A percentile compares a stretch with the other conserved stretches of the same genome.
phyloP scores from a whole-genome alignment of 2,113 vertebrate species.

The Lampris incognitus region DNA sequence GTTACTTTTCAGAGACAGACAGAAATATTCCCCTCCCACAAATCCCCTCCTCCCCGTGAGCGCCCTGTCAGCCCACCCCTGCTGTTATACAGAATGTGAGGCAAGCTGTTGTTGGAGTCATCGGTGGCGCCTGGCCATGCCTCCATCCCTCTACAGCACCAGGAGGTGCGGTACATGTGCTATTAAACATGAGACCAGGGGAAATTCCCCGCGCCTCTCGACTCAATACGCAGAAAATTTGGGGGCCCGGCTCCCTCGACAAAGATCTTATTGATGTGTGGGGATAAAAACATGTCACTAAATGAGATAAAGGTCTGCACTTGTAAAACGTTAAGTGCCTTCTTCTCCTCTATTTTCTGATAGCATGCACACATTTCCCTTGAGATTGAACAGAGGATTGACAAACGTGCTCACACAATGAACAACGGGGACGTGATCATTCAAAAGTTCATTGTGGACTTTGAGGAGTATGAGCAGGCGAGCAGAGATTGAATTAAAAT shows the following conservation, averaged over 20 bases:
- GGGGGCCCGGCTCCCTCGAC: constrained; percentile 24
- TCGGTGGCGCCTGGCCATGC: not conserved
- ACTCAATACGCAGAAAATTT: constrained; percentile 57
- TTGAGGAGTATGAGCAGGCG: constrained; percentile 12
- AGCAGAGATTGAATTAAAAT: no score
- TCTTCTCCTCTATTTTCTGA: constrained; percentile 39
- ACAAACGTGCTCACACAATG: constrained; percentile 11
- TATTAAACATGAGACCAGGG: constrained; percentile 38
- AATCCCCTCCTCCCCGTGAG: not conserved
- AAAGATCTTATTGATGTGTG: constrained; percentile 51
- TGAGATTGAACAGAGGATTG: not conserved
- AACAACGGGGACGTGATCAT: not conserved
- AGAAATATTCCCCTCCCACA: not conserved
- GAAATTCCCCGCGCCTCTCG: constrained; percentile 48
- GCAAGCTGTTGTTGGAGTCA: constrained; percentile 41
- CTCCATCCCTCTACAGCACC: constrained; percentile 30
- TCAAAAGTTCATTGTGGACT: constrained; percentile 11
- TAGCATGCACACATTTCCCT: not conserved
- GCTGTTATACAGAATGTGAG: constrained; percentile 13
- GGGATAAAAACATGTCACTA: constrained; percentile 45
- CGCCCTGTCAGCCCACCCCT: constrained; percentile 3
- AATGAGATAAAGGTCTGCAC: constrained; percentile 54
- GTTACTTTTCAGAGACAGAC: constrained; percentile 11
- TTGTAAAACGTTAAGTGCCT: constrained; percentile 57
- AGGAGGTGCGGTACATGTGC: constrained; percentile 31